Percentiles rank a stretch among this genome's conserved stretches.
These are phyloP conservation scores for Gallinago jamesoni DNA, from an alignment of 2,113 vertebrate species.

Conservation along the genomic window DNA sequence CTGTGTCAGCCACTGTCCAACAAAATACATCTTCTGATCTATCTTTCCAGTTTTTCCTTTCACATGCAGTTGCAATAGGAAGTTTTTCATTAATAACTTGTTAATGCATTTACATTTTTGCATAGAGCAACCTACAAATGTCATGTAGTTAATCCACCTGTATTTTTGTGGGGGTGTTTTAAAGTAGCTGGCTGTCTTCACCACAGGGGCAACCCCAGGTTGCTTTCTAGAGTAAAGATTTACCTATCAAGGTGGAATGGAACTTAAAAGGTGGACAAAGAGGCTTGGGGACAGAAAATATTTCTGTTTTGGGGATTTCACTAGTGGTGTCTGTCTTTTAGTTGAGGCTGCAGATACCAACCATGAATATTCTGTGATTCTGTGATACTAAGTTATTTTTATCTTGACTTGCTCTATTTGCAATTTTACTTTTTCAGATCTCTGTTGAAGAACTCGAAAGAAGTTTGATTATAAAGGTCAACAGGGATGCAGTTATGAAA, in stretches of 20 bases:
- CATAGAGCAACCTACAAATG: background rate
- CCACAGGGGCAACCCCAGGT: background rate
- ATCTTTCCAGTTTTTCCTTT: background rate
- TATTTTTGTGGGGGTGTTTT: background rate
- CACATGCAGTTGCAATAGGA: background rate
- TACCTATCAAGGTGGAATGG: background rate
- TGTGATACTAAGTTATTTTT: background rate
- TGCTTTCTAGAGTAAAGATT: background rate
- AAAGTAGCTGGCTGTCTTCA: background rate
- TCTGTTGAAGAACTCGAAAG: constrained; percentile 92
- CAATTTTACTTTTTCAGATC: constrained; percentile 76
- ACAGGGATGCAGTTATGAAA: constrained; percentile 96
- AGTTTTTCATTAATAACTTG: background rate
- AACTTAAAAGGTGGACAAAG: background rate
- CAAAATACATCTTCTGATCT: background rate
- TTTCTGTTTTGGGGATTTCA: background rate
- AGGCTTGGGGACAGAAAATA: background rate
- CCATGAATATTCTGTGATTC: too few relatives aligned
- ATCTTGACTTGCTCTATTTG: background rate
- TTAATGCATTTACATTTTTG: background rate
- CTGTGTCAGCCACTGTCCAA: background rate
- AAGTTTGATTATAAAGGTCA: constrained; percentile 92
- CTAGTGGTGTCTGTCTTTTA: background rate
- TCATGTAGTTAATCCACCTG: background rate
- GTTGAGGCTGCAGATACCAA: background rate